Evolutionary conservation across 2,113 vertebrate species (phyloP).

Genomic region (Ramphastos sulfuratus): DNA sequence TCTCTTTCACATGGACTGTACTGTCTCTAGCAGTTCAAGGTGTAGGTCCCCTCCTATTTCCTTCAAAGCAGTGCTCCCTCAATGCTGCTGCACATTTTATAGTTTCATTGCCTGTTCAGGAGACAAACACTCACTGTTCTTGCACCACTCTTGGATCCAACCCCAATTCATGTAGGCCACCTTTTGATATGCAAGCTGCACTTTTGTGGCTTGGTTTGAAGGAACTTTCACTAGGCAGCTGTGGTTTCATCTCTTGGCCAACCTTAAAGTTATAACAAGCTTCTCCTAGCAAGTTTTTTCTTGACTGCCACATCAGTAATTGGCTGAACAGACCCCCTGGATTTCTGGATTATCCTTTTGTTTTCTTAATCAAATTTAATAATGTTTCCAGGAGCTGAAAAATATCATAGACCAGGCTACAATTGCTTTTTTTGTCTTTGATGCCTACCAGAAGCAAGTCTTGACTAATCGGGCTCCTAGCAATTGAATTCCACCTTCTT

Average conservation of each 20-base stretch:
- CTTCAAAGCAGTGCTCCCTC: neutral
- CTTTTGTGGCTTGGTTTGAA: neutral
- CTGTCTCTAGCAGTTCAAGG: neutral
- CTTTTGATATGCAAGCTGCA: neutral
- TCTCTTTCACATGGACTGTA: neutral
- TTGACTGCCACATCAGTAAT: neutral
- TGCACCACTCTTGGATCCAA: neutral
- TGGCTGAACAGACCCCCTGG: neutral
- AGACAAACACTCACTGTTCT: neutral
- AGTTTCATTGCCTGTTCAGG: neutral
- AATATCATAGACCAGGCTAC: neutral
- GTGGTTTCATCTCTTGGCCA: neutral
- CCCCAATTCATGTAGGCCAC: neutral
- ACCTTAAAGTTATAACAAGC: neutral
- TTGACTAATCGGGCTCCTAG: neutral
- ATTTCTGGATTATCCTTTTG: neutral
- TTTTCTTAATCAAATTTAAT: neutral
- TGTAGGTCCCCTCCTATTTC: too few relatives aligned
- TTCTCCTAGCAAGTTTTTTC: neutral
- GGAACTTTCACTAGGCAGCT: neutral
- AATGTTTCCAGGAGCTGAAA: neutral
- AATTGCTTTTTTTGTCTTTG: neutral
- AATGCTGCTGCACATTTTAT: neutral
- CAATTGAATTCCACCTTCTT: constrained; percentile 23
- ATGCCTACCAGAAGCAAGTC: constrained; percentile 19